Conservation (phyloP, 2,113 vertebrate genomes). For the Pangasianodon gigas region DNA sequence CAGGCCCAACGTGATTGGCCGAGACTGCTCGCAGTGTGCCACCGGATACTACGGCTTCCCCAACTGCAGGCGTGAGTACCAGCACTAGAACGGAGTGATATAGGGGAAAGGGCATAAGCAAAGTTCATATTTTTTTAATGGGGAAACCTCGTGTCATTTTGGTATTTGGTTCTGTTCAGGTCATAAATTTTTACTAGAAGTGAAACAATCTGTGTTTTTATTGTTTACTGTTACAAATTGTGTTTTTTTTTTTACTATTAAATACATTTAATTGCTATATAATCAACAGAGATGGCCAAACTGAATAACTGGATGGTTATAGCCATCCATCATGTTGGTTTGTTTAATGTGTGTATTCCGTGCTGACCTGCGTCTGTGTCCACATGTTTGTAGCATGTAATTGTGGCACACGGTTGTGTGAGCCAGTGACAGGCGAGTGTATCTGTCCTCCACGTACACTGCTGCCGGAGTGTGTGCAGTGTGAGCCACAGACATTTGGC, state of each 20-base stretch:
- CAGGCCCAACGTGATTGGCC: constrained; percentile 85
- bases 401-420: constrained; percentile 85
- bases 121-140: background rate
- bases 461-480: constrained; percentile 82
- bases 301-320: background rate
- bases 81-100: background rate
- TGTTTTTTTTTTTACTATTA: background rate
- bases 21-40: constrained; percentile 91
- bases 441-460: constrained; percentile 90
- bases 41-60: constrained; percentile 96
- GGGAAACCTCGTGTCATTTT: background rate
- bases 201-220: background rate
- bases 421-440: constrained; percentile 87
- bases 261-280: background rate
- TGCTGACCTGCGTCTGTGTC: background rate
- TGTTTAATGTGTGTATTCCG: background rate
- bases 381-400: constrained; percentile 79
- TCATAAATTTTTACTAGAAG: background rate
- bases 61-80: constrained; percentile 87
- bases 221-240: background rate
- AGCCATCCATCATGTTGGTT: background rate
- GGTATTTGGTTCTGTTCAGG: background rate
- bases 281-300: background rate
- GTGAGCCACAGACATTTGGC: constrained; percentile 89
- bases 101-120: background rate